Conservation (phyloP, 2,113 vertebrate species). For the Dasyprocta punctata region DNA sequence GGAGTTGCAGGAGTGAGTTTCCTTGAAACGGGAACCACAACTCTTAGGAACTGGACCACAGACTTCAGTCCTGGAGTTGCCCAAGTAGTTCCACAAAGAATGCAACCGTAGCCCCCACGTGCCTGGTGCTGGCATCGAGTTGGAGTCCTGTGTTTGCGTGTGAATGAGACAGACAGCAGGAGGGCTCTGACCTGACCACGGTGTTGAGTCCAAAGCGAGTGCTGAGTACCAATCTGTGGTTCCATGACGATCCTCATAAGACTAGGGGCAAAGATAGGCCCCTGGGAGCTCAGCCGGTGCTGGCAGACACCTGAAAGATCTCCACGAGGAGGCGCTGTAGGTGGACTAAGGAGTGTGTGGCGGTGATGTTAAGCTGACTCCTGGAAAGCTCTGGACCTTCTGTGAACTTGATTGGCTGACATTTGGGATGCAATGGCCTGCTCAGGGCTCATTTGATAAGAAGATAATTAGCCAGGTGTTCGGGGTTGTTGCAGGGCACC, state of each 20-base stretch:
- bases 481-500: not conserved
- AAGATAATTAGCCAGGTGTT: not conserved
- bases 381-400: not conserved
- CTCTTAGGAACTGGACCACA: too few relatives aligned
- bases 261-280: not conserved
- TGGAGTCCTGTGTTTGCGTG: not conserved
- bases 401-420: not conserved
- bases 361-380: not conserved
- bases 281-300: too few relatives aligned
- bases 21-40: too few relatives aligned
- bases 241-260: not conserved
- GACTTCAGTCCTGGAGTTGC: too few relatives aligned
- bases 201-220: not conserved
- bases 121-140: not conserved
- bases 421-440: not conserved
- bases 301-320: not conserved
- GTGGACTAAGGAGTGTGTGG: not conserved
- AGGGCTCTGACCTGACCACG: not conserved
- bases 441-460: not conserved
- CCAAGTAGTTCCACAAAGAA: not conserved
- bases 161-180: not conserved
- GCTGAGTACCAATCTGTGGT: not conserved
- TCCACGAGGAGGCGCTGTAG: not conserved
- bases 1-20: too few relatives aligned
- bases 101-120: not conserved